Evolutionary conservation across 1,140 invertebrate genomes (phyloP).

Genomic region (Temnothorax nylanderi): DNA sequence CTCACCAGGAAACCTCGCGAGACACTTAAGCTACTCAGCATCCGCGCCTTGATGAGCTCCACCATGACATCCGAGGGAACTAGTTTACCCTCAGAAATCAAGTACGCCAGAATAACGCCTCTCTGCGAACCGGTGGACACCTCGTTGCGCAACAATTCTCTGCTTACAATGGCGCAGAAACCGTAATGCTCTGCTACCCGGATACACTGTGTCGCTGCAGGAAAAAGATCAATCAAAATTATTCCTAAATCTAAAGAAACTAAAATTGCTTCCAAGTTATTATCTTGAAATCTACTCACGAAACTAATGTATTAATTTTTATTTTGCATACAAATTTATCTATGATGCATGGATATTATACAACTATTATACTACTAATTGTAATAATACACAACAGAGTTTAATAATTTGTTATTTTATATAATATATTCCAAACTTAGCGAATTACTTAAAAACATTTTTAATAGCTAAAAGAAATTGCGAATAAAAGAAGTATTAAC

Average conservation of each 20-base stretch:
- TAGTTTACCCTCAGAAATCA: constrained; percentile 57
- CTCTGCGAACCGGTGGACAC: constrained; percentile 35
- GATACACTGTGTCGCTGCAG: constrained; percentile 58
- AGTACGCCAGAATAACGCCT: constrained; percentile 55
- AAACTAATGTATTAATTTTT: not conserved
- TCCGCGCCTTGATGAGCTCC: constrained; percentile 63
- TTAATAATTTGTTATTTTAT: not conserved
- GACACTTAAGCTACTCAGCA: constrained; percentile 27
- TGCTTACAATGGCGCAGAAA: constrained; percentile 52
- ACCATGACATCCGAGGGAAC: constrained; percentile 64
- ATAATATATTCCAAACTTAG: not conserved
- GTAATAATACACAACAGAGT: not conserved
- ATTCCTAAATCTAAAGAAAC: not conserved
- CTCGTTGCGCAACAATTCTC: constrained; percentile 64
- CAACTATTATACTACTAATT: not conserved
- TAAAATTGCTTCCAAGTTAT: not conserved
- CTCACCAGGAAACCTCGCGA: constrained; percentile 63
- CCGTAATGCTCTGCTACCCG: constrained; percentile 56
- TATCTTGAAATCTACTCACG: not conserved
- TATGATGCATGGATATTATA: not conserved
- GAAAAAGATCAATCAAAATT: not conserved
- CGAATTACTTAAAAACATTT: not conserved
- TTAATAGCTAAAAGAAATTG: not conserved
- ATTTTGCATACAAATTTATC: not conserved
- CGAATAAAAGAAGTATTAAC: not conserved